These are phyloP conservation scores for Agrotis puta DNA, from an alignment of 2,888 invertebrate species.

Conservation along the genomic window DNA sequence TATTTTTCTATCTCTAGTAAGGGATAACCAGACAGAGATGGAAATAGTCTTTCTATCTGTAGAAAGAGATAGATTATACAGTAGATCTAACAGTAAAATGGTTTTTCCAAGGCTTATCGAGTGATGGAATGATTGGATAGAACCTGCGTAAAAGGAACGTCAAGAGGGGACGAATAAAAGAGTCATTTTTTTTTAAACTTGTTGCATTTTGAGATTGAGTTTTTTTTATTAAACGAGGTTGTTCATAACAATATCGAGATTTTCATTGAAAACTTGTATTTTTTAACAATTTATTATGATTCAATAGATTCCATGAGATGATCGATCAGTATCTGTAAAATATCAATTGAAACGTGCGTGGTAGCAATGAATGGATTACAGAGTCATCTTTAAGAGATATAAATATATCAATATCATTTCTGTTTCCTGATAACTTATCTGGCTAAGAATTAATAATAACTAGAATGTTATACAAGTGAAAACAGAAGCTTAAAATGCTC, in stretches of 20 bases:
- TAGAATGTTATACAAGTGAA: slow-evolving; percentile 7
- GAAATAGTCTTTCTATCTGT: too few relatives aligned
- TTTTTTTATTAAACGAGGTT: neutral
- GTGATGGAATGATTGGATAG: too few relatives aligned
- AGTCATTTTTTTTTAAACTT: too few relatives aligned
- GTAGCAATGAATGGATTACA: slow-evolving; percentile 10
- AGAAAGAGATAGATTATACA: too few relatives aligned
- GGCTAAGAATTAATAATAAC: slow-evolving; percentile 7
- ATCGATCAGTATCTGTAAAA: neutral
- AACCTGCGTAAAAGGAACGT: too few relatives aligned
- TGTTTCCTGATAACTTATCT: slow-evolving; percentile 39
- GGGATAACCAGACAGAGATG: too few relatives aligned
- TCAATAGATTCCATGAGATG: too few relatives aligned
- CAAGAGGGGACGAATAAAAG: too few relatives aligned
- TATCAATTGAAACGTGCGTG: neutral
- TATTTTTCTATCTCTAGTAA: too few relatives aligned
- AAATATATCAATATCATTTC: slow-evolving; percentile 5
- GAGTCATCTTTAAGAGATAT: neutral
- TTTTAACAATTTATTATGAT: neutral
- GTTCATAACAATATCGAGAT: neutral
- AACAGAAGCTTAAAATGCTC: neutral
- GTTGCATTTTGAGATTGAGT: too few relatives aligned
- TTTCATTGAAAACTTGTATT: neutral
- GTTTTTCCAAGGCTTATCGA: too few relatives aligned
- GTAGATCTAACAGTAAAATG: too few relatives aligned